Conservation (phyloP, 2,113 vertebrate genomes). For the Carettochelys insculpta region DNA sequence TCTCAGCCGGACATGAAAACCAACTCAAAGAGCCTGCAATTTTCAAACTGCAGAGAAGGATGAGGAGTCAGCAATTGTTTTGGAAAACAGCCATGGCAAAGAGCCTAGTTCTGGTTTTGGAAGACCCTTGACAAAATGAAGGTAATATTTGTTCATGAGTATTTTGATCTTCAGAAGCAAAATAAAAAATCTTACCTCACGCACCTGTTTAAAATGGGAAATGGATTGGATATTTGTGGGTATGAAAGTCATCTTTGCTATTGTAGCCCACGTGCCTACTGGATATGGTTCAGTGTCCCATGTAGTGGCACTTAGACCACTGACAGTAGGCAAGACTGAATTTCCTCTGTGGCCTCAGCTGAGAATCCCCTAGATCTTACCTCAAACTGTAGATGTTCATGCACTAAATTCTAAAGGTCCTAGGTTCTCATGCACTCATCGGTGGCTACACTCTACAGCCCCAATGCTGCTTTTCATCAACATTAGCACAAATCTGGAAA, state of each 20-base stretch:
- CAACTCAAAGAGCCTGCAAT: slow-evolving; percentile 30
- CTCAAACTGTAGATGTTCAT: no score
- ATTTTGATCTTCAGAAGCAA: slow-evolving; percentile 12
- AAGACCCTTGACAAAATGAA: slow-evolving; percentile 34
- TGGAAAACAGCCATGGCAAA: slow-evolving; percentile 37
- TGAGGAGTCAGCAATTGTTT: slow-evolving; percentile 15
- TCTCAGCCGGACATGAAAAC: slow-evolving; percentile 31
- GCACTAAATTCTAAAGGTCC: no score
- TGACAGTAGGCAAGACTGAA: no score
- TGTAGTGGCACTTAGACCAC: no score
- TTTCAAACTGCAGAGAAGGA: slow-evolving; percentile 50
- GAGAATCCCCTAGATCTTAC: no score
- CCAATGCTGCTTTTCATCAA: background rate
- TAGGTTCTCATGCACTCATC: no score
- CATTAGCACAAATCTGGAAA: background rate
- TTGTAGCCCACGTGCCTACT: no score
- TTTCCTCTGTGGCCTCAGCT: no score
- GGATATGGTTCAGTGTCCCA: no score
- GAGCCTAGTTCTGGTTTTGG: slow-evolving; percentile 9
- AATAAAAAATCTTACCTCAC: background rate
- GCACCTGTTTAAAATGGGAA: background rate
- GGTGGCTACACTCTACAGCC: no score
- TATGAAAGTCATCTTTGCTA: background rate
- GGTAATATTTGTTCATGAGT: background rate
- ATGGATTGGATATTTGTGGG: background rate